Percentiles rank a stretch among this genome's conserved stretches.
These are phyloP conservation scores for Hylomyscus alleni DNA, from an alignment of 2,797 vertebrate species.

Conservation along the genomic window DNA sequence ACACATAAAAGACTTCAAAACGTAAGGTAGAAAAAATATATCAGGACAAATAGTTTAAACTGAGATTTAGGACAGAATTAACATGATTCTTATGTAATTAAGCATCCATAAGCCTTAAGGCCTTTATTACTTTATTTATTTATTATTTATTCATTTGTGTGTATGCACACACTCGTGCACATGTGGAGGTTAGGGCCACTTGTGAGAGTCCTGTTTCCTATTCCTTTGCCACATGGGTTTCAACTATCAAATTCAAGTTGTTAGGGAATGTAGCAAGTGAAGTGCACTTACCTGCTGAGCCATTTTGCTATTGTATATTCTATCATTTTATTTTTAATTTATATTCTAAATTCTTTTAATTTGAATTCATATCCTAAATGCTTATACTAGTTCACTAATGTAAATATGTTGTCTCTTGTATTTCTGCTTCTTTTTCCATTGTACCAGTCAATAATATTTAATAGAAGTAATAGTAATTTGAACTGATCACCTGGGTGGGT, in stretches of 20 bases:
- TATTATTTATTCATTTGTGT: neutral
- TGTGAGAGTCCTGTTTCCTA: neutral
- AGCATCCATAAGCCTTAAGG: neutral
- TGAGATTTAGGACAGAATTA: neutral
- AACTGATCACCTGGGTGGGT: neutral
- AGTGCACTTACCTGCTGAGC: neutral
- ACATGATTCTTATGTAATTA: neutral
- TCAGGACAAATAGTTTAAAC: neutral
- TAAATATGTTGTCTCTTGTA: neutral
- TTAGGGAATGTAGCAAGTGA: neutral
- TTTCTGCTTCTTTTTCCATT: neutral
- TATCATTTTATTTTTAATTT: neutral
- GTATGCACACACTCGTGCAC: neutral
- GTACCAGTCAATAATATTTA: neutral
- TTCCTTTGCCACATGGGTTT: too few relatives aligned
- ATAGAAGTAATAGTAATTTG: conserved; percentile 13
- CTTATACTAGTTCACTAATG: neutral
- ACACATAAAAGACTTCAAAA: neutral
- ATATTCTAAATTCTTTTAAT: neutral
- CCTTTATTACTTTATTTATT: neutral
- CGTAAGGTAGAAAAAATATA: neutral
- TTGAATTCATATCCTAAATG: neutral
- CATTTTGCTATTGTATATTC: neutral
- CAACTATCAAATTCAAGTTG: neutral
- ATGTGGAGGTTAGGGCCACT: too few relatives aligned